Conservation (phyloP, 1,140 invertebrate genomes). For the Lasioglossum albipes region DNA sequence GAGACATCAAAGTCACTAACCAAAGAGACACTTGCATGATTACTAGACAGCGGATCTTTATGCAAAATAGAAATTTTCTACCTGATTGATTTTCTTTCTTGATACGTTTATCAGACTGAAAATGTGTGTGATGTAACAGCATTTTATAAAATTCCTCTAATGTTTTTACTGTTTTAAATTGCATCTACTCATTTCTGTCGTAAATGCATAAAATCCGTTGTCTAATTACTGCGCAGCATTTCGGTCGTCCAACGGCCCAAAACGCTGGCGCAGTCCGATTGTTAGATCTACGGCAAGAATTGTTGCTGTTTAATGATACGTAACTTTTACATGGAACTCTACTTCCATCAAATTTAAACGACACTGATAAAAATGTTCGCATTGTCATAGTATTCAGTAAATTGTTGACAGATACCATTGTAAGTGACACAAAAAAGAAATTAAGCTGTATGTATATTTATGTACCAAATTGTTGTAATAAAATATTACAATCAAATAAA, state of each 20-base stretch:
- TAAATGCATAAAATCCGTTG: too few species aligned
- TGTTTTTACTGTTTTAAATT: too few species aligned
- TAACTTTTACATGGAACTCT: constrained; percentile 14
- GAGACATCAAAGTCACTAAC: constrained; percentile 15
- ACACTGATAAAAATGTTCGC: constrained; percentile 43
- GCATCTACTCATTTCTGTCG: too few species aligned
- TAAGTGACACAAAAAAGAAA: constrained; percentile 55
- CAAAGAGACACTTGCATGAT: constrained; percentile 30
- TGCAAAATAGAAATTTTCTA: too few species aligned
- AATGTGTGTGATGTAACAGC: too few species aligned
- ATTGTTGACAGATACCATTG: constrained; percentile 63
- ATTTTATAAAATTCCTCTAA: too few species aligned
- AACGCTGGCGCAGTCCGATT: not conserved
- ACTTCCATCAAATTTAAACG: constrained; percentile 23
- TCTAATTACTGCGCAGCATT: not conserved
- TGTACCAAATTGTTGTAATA: constrained; percentile 78
- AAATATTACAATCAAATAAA: constrained; percentile 72
- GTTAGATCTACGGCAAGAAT: constrained; percentile 35
- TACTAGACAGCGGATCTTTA: too few species aligned
- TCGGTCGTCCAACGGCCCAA: not conserved
- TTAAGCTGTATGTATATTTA: constrained; percentile 76
- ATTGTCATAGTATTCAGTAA: constrained; percentile 47
- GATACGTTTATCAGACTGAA: too few species aligned
- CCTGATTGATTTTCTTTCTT: too few species aligned
- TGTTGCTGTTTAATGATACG: constrained; percentile 35